Evolutionary conservation across 2,888 invertebrate species (phyloP), one percentile per base, ranked within the genome.

Genomic region (Drosophila melanocephala): DNA sequence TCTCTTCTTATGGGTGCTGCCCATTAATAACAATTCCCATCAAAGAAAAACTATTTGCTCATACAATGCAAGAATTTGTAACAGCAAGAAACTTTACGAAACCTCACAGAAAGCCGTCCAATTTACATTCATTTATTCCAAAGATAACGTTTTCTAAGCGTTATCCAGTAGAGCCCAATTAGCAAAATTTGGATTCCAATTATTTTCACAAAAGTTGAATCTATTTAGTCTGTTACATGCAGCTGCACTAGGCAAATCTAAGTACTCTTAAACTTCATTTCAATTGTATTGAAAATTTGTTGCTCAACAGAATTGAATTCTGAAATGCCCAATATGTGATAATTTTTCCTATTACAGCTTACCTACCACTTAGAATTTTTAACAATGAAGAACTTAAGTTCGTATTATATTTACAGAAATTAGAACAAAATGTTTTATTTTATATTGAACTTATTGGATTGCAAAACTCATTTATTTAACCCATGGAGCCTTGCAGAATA

Each of bases 1-100:
- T 66, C 75, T 74, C 22, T 74, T 74, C 57, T 64, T 79, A 57
- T 51, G 50, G 61, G 52, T 65, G 64, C 52, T 28, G 56, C 37
- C 65, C 81, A 83, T 83, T 81, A 83, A 80, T 83, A 84, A 80
- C 84, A 80, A 83, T 80, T 52, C 35, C 19, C n/a, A 14, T 47
- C 56, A 44, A 33, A 55, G 35, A 52, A 65, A 53, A 72, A 69
- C 77, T 83, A 80, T 80, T 75, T 42, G 44, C 30, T 39, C 55
- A 75, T 53, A 39, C 61, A 65, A 47, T 61, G 35, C 44, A 37
- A 47, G 60, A 75, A 70, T 62, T 50, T 35, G 60, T 79, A 52
- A 47, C 44, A 63, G 47, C 30, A 35, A 30, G 35, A 50, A 53
- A 37, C 42, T 62, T 44, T 37, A 32, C 12, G 16, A 50, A 37